These are phyloP conservation scores for Propsilocerus akamusi DNA, from an alignment of 1,140 invertebrate species.

Conservation along the genomic window DNA sequence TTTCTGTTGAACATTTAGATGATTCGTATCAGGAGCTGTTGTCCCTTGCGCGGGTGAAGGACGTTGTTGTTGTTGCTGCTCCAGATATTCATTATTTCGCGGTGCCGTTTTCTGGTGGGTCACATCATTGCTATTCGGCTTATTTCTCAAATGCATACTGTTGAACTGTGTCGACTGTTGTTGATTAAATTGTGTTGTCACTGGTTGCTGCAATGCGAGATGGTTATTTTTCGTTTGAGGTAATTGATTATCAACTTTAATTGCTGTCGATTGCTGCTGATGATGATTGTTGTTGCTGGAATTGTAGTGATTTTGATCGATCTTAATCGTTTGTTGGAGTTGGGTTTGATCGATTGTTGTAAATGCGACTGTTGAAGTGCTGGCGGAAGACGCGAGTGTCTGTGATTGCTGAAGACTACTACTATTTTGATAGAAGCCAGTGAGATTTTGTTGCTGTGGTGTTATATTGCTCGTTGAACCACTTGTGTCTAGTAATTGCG, in stretches of 20 bases:
- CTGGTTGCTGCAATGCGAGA: background rate
- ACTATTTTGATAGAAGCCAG: conserved; percentile 2
- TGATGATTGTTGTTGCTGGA: conserved; percentile 11
- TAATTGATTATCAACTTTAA: background rate
- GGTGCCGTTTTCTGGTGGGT: conserved; percentile 6
- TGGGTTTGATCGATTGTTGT: background rate
- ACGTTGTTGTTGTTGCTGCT: conserved; percentile 13
- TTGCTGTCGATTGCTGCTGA: conserved; percentile 7
- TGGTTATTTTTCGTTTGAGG: background rate
- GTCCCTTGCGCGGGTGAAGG: conserved; percentile 35
- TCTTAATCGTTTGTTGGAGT: background rate
- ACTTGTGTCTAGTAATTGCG: background rate
- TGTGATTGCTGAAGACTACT: background rate
- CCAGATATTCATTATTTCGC: conserved; percentile 12
- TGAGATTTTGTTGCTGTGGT: conserved; percentile 1
- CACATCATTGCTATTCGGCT: background rate
- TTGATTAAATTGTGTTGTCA: conserved; percentile 2
- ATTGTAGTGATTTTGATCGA: conserved; percentile 9
- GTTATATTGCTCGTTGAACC: background rate
- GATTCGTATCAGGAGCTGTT: conserved; percentile 24
- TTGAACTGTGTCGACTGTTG: conserved; percentile 6
- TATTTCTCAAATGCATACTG: background rate
- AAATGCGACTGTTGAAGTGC: background rate
- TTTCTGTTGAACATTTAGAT: conserved; percentile 27
- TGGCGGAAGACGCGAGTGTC: background rate